These are phyloP conservation scores for Strigamia maritima DNA, from an alignment of 2,888 invertebrate species.

Conservation along the genomic window DNA sequence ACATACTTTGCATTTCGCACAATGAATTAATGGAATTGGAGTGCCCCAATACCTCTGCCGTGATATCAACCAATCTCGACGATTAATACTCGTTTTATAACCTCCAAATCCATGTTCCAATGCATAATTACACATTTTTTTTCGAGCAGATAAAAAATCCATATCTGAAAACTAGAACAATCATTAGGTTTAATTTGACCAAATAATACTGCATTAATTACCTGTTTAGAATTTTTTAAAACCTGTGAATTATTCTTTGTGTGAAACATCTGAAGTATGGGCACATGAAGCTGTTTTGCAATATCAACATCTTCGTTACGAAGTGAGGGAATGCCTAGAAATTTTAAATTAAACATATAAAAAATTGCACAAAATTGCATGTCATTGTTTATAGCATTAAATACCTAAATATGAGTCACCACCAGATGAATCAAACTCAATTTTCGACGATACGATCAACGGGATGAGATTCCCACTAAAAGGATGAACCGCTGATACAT, in stretches of 20 bases:
- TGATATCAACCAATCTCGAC: slow-evolving; percentile 94
- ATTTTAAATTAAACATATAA: neutral
- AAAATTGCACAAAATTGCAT: neutral
- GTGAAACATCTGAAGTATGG: neutral
- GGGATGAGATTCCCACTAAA: slow-evolving; percentile 64
- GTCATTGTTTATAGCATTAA: neutral
- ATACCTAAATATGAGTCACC: slow-evolving; percentile 65
- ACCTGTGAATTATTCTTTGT: slow-evolving; percentile 4
- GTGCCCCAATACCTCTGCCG: slow-evolving; percentile 98
- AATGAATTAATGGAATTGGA: slow-evolving; percentile 93
- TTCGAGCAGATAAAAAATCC: slow-evolving; percentile 46
- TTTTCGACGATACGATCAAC: slow-evolving; percentile 63
- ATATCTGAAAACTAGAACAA: slow-evolving; percentile 48
- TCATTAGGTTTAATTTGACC: neutral
- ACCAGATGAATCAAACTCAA: slow-evolving; percentile 60
- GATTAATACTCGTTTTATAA: slow-evolving; percentile 67
- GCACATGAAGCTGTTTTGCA: neutral
- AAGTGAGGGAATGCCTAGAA: slow-evolving; percentile 62
- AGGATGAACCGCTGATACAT: slow-evolving; percentile 63
- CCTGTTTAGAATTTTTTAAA: slow-evolving; percentile 14
- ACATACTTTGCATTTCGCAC: slow-evolving; percentile 63
- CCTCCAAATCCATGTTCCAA: slow-evolving; percentile 51
- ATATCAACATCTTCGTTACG: slow-evolving; percentile 62
- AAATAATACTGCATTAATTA: neutral
- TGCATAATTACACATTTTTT: slow-evolving; percentile 46